These are phyloP conservation scores for Urophycis tenuis DNA, from an alignment of 2,797 vertebrate species.

Conservation along the genomic window DNA sequence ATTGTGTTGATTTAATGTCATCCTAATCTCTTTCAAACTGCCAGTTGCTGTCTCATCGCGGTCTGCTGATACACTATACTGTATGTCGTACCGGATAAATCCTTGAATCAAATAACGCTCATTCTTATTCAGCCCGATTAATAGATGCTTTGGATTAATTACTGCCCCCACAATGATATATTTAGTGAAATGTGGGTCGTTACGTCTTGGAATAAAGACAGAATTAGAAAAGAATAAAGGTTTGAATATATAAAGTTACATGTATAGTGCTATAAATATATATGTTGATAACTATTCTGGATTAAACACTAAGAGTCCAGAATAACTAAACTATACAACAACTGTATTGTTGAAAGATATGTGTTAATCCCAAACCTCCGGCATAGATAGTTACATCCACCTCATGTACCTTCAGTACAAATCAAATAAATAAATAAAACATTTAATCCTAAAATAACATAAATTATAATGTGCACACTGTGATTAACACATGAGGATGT, in stretches of 20 bases:
- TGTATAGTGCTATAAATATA: not conserved
- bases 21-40: conserved; percentile 66
- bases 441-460: too few relatives aligned
- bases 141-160: not conserved
- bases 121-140: not conserved
- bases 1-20: conserved; percentile 74
- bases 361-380: not conserved
- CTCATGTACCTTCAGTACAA: too few relatives aligned
- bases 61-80: conserved; percentile 27
- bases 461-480: not conserved
- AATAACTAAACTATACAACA: not conserved
- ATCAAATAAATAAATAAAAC: not conserved
- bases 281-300: not conserved
- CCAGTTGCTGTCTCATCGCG: conserved; percentile 61
- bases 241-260: too few relatives aligned
- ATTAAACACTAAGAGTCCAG: not conserved
- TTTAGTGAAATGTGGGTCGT: not conserved
- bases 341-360: not conserved
- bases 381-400: not conserved
- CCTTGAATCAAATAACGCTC: conserved; percentile 15
- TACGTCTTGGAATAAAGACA: not conserved
- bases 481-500: not conserved
- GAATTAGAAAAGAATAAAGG: too few relatives aligned
- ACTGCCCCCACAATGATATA: not conserved
- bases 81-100: conserved; percentile 20